Evolutionary conservation across 2,797 vertebrate genomes (phyloP), one percentile per base, ranked within the genome.

Genomic region (Mormyrops boulengeri): DNA sequence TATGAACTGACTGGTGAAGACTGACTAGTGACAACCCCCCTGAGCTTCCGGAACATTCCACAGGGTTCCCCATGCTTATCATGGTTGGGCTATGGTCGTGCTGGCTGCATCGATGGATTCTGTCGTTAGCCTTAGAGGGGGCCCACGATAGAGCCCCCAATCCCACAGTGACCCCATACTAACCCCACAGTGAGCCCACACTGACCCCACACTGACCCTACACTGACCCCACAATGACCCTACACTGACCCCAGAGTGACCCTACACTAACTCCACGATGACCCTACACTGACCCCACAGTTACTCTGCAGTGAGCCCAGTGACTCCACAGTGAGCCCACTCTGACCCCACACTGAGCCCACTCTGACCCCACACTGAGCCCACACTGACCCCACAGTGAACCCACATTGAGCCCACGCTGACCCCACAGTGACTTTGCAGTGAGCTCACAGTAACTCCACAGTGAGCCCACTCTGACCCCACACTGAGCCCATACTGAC

Each of bases 1-100:
- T 95, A 93, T 91, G 95, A 94, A 95, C 95, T 94, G 11, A 84
- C 55, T 19, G 91, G 66, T 38, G 90, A 91, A 88, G 90, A 88
- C 91, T n/a, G 22, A 44, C 49, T 60, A 50, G 7, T n/a, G 77
- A 34, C 14, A 55, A 84, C 41, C 44, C 80, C 17, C 44, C 44
- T 52, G 19, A 50, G 30, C 85, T 57, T 77, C 90, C 90, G 44
- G 89, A 89, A 86, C 90, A 69, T 87, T 88, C 55, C 30, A 82
- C 89, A 89, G 89, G 90, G 52, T 12, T 5, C 34, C 14, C 8
- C 7, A 90, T 84, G 88, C 66, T 88, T 88, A 89, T 60, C 57
- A 90, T 80, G 60, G 86, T 88, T 89, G 66, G 73, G 89, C 88
- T 66, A 49, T 12, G 26, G 66, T 86, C 87, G 60, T 12, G 22